phyloP scores from a whole-genome alignment of 2,797 vertebrate genomes.

The Acomys russatus region DNA sequence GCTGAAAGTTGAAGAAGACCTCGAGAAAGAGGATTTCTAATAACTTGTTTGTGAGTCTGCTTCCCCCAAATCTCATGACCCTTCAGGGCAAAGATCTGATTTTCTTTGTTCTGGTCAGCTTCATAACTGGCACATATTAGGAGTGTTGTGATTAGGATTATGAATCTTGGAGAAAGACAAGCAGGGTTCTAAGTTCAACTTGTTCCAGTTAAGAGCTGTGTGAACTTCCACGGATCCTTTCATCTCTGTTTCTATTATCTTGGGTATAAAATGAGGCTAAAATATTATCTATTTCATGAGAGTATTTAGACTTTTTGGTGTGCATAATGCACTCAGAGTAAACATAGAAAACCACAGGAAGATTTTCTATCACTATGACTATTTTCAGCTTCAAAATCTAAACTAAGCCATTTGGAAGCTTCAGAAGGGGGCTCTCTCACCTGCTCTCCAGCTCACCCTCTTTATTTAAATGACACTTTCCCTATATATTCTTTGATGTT shows the following conservation, averaged over 20 bases:
- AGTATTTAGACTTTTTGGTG: background rate
- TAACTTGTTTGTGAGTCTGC: background rate
- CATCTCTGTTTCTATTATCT: slow-evolving; percentile 22
- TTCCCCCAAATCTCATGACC: background rate
- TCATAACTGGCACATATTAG: background rate
- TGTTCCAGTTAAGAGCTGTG: background rate
- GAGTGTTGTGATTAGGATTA: background rate
- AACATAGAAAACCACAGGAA: background rate
- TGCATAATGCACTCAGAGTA: background rate
- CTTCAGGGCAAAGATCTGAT: background rate
- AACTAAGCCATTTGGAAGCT: background rate
- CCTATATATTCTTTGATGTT: background rate
- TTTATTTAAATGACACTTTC: background rate
- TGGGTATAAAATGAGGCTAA: background rate
- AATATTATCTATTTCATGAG: background rate
- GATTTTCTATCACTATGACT: background rate
- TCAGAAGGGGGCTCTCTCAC: background rate
- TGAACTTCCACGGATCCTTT: slow-evolving; percentile 4
- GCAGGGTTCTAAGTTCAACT: background rate
- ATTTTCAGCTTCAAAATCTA: slow-evolving; percentile 22
- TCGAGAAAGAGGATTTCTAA: background rate
- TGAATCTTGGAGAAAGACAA: background rate
- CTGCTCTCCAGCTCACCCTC: background rate
- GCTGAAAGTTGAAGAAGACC: background rate
- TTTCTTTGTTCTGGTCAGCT: slow-evolving; percentile 21